Evolutionary conservation across 2,888 invertebrate species (phyloP).

Genomic region (Ypsolopha scabrella): DNA sequence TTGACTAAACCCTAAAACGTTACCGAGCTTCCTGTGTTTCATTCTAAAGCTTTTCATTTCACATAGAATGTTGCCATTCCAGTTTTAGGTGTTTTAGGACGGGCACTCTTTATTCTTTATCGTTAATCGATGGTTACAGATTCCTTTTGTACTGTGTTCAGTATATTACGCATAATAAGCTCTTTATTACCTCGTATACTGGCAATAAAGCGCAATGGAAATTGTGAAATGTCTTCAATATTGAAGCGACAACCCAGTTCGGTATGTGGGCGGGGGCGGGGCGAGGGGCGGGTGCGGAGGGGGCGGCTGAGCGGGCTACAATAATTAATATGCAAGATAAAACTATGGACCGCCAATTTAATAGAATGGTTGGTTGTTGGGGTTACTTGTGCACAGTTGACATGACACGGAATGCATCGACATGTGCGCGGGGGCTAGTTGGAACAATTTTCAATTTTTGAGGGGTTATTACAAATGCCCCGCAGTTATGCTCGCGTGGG

Average conservation of each 20-base stretch:
- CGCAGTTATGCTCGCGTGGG: too few species aligned
- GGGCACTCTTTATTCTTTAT: neutral
- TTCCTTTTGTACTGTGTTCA: neutral
- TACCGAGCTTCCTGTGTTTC: too few species aligned
- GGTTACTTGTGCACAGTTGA: too few species aligned
- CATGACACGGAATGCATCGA: too few species aligned
- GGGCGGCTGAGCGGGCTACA: constrained; percentile 6
- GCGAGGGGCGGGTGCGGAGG: constrained; percentile 15
- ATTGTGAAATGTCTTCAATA: constrained; percentile 61
- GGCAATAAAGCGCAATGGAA: constrained; percentile 49
- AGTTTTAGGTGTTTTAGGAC: neutral
- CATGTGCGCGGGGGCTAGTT: too few species aligned
- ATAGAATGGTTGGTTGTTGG: neutral
- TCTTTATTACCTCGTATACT: constrained; percentile 47
- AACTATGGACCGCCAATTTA: neutral
- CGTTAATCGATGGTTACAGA: neutral
- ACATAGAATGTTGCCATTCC: too few species aligned
- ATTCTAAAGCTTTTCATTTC: too few species aligned
- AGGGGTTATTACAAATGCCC: too few species aligned
- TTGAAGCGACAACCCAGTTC: constrained; percentile 61
- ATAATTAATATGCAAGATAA: neutral
- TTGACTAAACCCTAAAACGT: too few species aligned
- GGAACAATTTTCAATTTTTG: too few species aligned
- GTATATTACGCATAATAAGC: constrained; percentile 7
- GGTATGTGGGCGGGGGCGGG: constrained; percentile 20